These are phyloP conservation scores for Ethmia dodecea DNA, from an alignment of 2,888 invertebrate genomes.

Conservation along the genomic window DNA sequence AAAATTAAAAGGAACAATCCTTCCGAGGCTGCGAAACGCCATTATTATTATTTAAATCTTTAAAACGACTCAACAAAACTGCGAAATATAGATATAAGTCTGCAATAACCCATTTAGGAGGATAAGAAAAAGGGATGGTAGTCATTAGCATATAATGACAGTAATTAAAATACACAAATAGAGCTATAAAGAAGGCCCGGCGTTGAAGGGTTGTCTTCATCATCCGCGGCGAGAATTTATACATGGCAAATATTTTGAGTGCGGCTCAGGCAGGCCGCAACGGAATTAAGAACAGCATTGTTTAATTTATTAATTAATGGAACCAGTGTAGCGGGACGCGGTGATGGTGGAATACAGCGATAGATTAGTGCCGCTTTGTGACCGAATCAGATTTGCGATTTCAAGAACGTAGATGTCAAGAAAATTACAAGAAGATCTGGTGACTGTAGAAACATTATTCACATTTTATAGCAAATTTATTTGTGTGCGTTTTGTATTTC, in stretches of 20 bases:
- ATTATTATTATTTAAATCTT: conserved; percentile 73
- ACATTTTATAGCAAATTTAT: no score
- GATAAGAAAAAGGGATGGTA: conserved; percentile 78
- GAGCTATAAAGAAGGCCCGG: conserved; percentile 78
- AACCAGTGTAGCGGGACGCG: conserved; percentile 51
- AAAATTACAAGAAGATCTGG: no score
- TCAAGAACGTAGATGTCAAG: no score
- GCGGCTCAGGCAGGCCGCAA: conserved; percentile 50
- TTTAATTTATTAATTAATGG: conserved; percentile 76
- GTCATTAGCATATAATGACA: conserved; percentile 82
- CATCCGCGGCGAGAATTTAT: conserved; percentile 70
- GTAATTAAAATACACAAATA: conserved; percentile 86
- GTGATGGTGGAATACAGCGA: conserved; percentile 5
- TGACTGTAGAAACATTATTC: no score
- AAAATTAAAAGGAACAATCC: conserved; percentile 56
- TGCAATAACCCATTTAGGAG: conserved; percentile 74
- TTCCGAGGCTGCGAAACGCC: conserved; percentile 36
- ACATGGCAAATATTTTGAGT: conserved; percentile 73
- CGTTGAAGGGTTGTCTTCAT: conserved; percentile 76
- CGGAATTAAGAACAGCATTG: conserved; percentile 67
- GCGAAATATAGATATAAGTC: conserved; percentile 68
- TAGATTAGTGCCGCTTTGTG: conserved; percentile 8
- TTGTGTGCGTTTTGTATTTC: no score
- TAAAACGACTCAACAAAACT: conserved; percentile 60
- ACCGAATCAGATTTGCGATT: background rate